Conservation (phyloP, 2,113 vertebrate genomes). For the Bos indicus region DNA sequence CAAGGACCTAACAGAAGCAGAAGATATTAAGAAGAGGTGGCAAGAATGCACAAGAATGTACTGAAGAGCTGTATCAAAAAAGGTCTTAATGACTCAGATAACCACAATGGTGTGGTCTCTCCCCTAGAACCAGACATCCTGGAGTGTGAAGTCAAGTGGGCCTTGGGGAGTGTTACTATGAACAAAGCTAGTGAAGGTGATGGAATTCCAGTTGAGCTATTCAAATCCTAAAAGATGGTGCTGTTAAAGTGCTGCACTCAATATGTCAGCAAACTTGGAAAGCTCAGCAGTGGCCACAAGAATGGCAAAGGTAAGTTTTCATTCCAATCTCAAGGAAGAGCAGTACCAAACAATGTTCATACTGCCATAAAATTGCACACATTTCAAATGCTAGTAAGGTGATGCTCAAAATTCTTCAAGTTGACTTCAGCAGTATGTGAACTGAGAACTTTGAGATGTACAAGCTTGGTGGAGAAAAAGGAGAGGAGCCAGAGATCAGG, state of each 20-base stretch:
- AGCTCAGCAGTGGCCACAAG: neutral
- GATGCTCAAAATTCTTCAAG: neutral
- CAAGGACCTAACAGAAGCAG: neutral
- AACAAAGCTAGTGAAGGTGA: neutral
- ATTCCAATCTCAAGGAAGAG: neutral
- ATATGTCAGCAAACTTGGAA: neutral
- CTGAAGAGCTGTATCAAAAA: neutral
- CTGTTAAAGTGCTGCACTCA: neutral
- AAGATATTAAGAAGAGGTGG: neutral
- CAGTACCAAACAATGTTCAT: neutral
- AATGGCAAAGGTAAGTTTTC: neutral
- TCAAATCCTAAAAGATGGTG: neutral
- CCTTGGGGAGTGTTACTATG: neutral
- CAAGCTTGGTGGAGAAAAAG: neutral
- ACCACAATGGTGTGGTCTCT: neutral
- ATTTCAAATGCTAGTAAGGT: neutral
- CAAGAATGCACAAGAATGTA: neutral
- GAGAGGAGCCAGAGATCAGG: neutral
- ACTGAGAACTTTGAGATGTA: neutral
- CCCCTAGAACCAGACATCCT: neutral
- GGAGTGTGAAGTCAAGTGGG: neutral
- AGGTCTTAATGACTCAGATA: neutral
- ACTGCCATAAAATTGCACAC: neutral
- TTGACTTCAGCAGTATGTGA: neutral
- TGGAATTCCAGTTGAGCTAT: neutral